These are phyloP conservation scores for Hapalemur alaotrensis DNA, from an alignment of 2,797 vertebrate species.

Conservation along the genomic window DNA sequence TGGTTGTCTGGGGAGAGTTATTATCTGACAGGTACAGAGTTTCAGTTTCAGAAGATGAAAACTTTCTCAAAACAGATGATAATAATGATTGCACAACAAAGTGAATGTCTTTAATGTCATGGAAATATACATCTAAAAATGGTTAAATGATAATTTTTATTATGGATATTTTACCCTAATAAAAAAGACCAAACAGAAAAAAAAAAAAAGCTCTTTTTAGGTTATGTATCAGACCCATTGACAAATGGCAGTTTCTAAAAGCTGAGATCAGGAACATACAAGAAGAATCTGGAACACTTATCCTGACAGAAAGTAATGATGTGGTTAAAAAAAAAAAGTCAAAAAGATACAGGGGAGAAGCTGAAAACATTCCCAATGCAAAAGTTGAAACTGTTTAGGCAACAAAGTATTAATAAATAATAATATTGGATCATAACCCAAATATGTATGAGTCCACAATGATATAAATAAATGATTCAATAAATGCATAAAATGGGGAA, in stretches of 20 bases:
- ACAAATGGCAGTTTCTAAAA: background rate
- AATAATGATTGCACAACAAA: background rate
- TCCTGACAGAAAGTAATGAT: background rate
- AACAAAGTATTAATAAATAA: background rate
- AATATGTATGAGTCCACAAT: background rate
- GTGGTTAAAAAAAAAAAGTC: background rate
- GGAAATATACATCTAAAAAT: background rate
- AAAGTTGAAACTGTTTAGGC: background rate
- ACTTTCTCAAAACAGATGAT: background rate
- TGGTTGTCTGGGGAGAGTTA: background rate
- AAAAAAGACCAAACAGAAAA: background rate
- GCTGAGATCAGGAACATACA: background rate
- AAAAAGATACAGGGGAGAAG: background rate
- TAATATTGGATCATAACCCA: background rate
- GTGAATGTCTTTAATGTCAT: background rate
- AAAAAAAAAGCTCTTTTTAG: background rate
- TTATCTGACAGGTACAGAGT: background rate
- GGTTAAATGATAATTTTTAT: background rate
- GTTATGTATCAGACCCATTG: background rate
- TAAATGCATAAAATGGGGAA: background rate
- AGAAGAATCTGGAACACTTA: background rate
- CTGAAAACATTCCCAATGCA: background rate
- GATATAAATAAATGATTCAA: background rate
- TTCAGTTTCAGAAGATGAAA: background rate
- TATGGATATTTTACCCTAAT: background rate